A percentile compares a stretch with the other conserved stretches of the same genome.
Conservation (phyloP, 2,113 vertebrate genomes). For the Chaetodon auriga region DNA sequence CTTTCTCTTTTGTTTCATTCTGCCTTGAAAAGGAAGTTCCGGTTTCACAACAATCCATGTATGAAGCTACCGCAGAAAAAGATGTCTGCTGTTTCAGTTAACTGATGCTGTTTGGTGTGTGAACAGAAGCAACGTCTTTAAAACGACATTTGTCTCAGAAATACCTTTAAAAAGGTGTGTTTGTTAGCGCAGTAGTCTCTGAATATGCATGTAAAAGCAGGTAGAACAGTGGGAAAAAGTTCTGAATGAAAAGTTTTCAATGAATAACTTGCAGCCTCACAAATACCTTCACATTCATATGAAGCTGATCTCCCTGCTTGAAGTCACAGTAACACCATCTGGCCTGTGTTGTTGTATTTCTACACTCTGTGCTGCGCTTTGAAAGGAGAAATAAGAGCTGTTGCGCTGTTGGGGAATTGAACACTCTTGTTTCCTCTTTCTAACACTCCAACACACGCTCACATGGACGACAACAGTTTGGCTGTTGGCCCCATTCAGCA, state of each 20-base stretch:
- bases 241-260: slow-evolving; percentile 24
- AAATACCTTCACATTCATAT: slow-evolving; percentile 32
- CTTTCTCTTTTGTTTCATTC: slow-evolving; percentile 63
- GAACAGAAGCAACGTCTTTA: neutral
- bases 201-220: neutral
- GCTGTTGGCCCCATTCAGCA: slow-evolving; percentile 71
- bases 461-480: slow-evolving; percentile 53
- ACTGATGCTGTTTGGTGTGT: neutral
- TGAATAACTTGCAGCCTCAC: neutral
- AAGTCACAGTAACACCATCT: slow-evolving; percentile 18
- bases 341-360: slow-evolving; percentile 34
- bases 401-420: slow-evolving; percentile 60
- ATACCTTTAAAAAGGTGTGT: neutral
- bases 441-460: slow-evolving; percentile 42
- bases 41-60: slow-evolving; percentile 6
- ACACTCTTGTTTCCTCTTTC: slow-evolving; percentile 81
- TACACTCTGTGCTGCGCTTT: slow-evolving; percentile 3
- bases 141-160: neutral
- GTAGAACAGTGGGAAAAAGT: slow-evolving; percentile 1
- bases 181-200: neutral
- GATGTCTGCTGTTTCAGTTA: neutral
- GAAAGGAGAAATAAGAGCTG: slow-evolving; percentile 53
- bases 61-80: neutral
- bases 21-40: slow-evolving; percentile 51
- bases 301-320: slow-evolving; percentile 20